phyloP scores from a whole-genome alignment of 1,140 invertebrate species.

The Daktulosphaira vitifoliae region DNA sequence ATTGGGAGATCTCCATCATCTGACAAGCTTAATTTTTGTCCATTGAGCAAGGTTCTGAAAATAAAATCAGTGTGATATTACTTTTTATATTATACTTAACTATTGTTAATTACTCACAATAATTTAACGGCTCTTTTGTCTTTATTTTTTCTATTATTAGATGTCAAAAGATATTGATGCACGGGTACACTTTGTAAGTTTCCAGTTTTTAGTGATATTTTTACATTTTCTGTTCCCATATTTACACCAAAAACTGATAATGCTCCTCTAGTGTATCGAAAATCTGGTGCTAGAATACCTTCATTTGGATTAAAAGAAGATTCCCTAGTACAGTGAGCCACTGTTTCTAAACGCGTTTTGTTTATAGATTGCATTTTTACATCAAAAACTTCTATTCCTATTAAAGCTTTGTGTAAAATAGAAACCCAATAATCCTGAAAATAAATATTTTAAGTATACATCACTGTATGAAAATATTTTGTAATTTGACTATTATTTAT shows the following conservation, averaged over 20 bases:
- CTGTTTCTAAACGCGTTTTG: slow-evolving; percentile 43
- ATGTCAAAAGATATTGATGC: slow-evolving; percentile 20
- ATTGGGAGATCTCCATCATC: slow-evolving; percentile 36
- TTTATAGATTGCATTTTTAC: slow-evolving; percentile 40
- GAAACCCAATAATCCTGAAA: slow-evolving; percentile 48
- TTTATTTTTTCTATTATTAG: slow-evolving; percentile 5
- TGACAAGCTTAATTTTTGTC: slow-evolving; percentile 35
- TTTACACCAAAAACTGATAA: slow-evolving; percentile 37
- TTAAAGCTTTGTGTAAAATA: slow-evolving; percentile 46
- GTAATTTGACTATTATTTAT: neutral
- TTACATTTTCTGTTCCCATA: slow-evolving; percentile 18
- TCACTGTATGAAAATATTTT: neutral
- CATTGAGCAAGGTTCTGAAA: slow-evolving; percentile 35
- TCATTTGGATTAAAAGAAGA: slow-evolving; percentile 8
- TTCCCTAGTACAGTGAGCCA: slow-evolving; percentile 44
- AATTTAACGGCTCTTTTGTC: neutral
- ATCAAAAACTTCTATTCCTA: slow-evolving; percentile 46
- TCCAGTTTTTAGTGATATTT: slow-evolving; percentile 27
- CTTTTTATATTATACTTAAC: neutral
- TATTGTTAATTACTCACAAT: neutral
- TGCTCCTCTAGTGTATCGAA: slow-evolving; percentile 36
- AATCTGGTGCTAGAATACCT: slow-evolving; percentile 24
- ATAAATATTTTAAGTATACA: too few relatives aligned
- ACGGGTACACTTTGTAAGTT: slow-evolving; percentile 5
- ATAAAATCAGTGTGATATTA: neutral